Evolutionary conservation across 2,113 vertebrate genomes (phyloP), one percentile per base, ranked within the genome.

Genomic region (Panurus biarmicus): DNA sequence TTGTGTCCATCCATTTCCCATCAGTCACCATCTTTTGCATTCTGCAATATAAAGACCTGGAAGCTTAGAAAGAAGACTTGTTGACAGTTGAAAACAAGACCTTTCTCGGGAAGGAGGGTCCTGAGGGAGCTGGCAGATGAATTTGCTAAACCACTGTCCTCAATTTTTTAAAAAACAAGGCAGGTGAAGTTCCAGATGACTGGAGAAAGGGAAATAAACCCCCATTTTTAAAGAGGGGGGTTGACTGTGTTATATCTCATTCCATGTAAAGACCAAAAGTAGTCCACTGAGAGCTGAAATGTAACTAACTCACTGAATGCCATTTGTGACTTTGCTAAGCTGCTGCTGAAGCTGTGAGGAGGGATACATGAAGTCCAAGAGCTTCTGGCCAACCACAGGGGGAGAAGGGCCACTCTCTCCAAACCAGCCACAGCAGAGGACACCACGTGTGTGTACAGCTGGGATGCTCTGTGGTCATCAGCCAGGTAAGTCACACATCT

Each of bases 401-500:
- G 8, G 3, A 73, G 23, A 57, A 74, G 11, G 11, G 9, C 2
- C 26, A 18, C 48, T 22, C 13, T n/a, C 8, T 21, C 15, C 28
- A 58, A 47, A 61, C 8, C 35, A 69, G 35, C 4, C 45, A n/a
- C 26, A 25, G 38, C 86, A 38, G 28, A 58, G 6, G 9, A 54
- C 5, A 40, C 10, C 26, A 17, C 0, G 0, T 18, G 12, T 4
- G 2, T 21, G 9, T n/a, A n/a, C 40, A 50, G 7, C 9, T 1
- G 0, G 20, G 26, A 65, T 22, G 8, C 9, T 42, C 24, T 7
- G 7, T 10, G 35, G 13, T 29, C 19, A 36, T 65, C 51, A 77
- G 25, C 7, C 23, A 20, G 4, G 5, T 18, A 40, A 50, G 29
- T 66, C 12, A 57, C 19, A 56, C 1, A 0, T 4, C 26, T 77